Base-by-base conservation (phyloP, 2,888 invertebrate genomes). In the Ennomos fuscantarius region DNA sequence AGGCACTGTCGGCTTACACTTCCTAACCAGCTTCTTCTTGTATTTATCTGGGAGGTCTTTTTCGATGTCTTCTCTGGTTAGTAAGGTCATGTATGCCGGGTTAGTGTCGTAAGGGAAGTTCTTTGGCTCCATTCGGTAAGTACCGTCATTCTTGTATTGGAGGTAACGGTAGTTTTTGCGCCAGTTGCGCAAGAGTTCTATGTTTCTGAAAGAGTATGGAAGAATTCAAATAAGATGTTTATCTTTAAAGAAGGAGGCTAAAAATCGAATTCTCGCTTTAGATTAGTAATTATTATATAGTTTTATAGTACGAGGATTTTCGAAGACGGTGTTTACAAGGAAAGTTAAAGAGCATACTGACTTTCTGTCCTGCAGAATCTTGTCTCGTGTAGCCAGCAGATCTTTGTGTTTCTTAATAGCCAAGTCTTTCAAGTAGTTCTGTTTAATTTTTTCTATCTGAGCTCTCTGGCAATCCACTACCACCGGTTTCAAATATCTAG, bases 301-400 rank as follows among this genome's bases (percentile, higher is more conserved):
- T 6, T 6, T 24, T 6, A 24, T 24, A 2, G 5, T 24, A 24
- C 24, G 24, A 24, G 6, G 24, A 24, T 24, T 24, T 24, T 24
- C 6, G 6, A 24, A 24, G 24, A 6, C 6, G 24, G 5, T 24
- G 6, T 6, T 6, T 6, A 24, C 24, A 0, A 6, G 2, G 15
- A 15, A 24, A 24, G 24, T 6, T 24, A 3, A n/a, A 24, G 24
- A 6, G 2, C 6, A 43, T 62, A 77, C 87, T 85, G 82, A 95
- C 95, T 93, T 94, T 76, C 93, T 92, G 58, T 92, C 93, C 72
- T 95, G 95, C 50, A 95, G 73, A 62, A 93, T 90, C 68, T 88
- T 89, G 44, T 94, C 93, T 69, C 93, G 93, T 47, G 86, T 88
- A 6, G 73, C 84, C 42, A 95, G 73, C 60, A 94, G 74, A 31